These are phyloP conservation scores for Oscheius sp. DNA, from an alignment of 2,888 invertebrate genomes.

Conservation along the genomic window DNA sequence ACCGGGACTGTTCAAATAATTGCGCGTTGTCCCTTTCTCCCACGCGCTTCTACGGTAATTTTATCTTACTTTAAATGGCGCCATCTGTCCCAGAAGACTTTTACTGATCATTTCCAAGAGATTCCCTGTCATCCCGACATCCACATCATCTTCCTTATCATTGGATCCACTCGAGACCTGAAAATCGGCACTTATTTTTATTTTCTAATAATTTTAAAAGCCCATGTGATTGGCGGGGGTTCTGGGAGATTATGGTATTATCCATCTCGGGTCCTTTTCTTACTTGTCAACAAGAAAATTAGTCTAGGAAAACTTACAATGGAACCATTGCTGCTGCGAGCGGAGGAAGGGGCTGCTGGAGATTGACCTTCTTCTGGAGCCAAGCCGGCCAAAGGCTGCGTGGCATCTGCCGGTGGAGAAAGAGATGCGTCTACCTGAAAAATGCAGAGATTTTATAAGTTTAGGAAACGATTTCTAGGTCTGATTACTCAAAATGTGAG, in stretches of 20 bases:
- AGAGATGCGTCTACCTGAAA: constrained; percentile 25
- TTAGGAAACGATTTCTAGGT: too few species aligned
- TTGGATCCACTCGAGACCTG: constrained; percentile 31
- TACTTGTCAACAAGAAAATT: background rate
- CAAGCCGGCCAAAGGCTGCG: constrained; percentile 41
- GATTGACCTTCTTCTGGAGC: constrained; percentile 53
- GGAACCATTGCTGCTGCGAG: constrained; percentile 40
- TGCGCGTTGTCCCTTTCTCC: background rate
- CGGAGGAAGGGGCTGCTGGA: constrained; percentile 55
- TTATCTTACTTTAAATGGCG: constrained; percentile 34
- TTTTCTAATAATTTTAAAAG: background rate
- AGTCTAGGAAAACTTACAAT: constrained; percentile 14
- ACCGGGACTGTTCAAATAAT: constrained; percentile 11
- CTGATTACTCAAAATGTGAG: too few species aligned
- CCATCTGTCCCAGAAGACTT: constrained; percentile 37
- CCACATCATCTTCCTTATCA: constrained; percentile 38
- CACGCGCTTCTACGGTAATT: constrained; percentile 2
- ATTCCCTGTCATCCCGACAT: constrained; percentile 29
- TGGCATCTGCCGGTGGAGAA: constrained; percentile 10
- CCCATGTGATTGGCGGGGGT: background rate
- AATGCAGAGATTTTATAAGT: too few species aligned
- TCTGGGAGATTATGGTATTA: background rate
- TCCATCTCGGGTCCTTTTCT: too few species aligned
- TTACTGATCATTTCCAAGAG: constrained; percentile 44
- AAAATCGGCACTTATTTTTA: background rate